These are phyloP conservation scores for Psittacula derbiana DNA, from an alignment of 2,797 vertebrate species.

Conservation along the genomic window DNA sequence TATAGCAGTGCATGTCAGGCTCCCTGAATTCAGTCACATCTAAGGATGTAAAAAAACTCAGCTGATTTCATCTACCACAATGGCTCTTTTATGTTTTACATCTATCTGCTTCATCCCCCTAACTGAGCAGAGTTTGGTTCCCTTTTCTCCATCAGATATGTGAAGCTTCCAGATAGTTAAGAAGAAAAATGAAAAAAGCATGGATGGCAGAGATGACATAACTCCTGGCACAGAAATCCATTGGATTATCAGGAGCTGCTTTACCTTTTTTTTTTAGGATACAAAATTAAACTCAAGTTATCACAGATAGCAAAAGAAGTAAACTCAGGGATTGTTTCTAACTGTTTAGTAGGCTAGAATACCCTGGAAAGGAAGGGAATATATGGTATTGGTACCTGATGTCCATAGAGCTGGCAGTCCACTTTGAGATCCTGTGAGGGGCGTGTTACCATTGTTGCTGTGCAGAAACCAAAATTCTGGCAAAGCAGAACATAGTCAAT, in stretches of 20 bases:
- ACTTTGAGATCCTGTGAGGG: not conserved
- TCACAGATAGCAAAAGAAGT: not conserved
- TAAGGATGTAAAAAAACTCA: not conserved
- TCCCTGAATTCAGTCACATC: not conserved
- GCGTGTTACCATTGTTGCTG: not conserved
- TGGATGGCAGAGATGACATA: not conserved
- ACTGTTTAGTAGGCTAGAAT: not conserved
- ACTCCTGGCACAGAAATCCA: not conserved
- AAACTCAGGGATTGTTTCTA: not conserved
- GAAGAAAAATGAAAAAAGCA: not conserved
- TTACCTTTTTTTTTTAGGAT: not conserved
- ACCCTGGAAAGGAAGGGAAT: not conserved
- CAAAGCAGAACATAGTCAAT: not conserved
- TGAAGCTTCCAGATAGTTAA: not conserved
- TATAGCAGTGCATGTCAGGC: not conserved
- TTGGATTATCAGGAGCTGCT: not conserved
- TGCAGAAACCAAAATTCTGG: slow-evolving; percentile 78
- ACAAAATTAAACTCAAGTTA: not conserved
- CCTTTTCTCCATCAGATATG: not conserved
- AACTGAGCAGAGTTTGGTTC: not conserved
- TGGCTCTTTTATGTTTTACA: not conserved
- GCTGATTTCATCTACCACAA: not conserved
- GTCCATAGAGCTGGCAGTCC: slow-evolving; percentile 63
- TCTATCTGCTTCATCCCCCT: not conserved
- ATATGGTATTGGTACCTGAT: slow-evolving; percentile 62